These are phyloP conservation scores for Aphrophora alni DNA, from an alignment of 2,888 invertebrate species.

Conservation along the genomic window DNA sequence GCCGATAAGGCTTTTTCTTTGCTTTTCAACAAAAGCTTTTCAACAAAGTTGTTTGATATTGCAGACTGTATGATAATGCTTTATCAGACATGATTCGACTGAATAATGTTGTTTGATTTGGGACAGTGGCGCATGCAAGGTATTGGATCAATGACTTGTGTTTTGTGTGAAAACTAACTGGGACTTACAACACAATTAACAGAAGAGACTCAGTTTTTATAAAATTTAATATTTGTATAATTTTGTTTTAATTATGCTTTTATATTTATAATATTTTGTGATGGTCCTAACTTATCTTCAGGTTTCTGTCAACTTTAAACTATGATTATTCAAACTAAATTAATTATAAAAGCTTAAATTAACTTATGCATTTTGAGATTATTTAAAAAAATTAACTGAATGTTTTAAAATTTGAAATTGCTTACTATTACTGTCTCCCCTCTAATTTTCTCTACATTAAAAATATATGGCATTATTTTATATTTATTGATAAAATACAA, in stretches of 20 bases:
- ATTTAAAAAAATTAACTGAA: not conserved
- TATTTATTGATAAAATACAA: too few relatives aligned
- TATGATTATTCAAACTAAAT: not conserved
- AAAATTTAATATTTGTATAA: not conserved
- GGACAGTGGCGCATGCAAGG: constrained; percentile 38
- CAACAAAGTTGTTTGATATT: not conserved
- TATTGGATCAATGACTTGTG: not conserved
- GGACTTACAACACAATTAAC: constrained; percentile 1
- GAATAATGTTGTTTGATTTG: constrained; percentile 28
- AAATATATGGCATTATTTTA: too few relatives aligned
- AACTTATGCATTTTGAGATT: not conserved
- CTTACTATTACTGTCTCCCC: not conserved
- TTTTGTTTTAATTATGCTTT: not conserved
- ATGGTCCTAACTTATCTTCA: not conserved
- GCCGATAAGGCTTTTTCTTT: not conserved
- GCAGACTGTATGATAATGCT: constrained; percentile 1
- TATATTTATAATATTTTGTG: not conserved
- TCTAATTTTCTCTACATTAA: too few relatives aligned
- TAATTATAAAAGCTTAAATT: not conserved
- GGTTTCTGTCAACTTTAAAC: not conserved
- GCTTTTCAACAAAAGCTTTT: not conserved
- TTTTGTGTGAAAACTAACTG: not conserved
- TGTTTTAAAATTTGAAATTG: too few relatives aligned
- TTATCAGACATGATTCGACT: not conserved
- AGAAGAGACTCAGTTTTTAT: not conserved